Percentiles rank a stretch among this genome's conserved stretches.
phyloP scores from a whole-genome alignment of 1,140 invertebrate species.

The Acromyrmex charruanus region DNA sequence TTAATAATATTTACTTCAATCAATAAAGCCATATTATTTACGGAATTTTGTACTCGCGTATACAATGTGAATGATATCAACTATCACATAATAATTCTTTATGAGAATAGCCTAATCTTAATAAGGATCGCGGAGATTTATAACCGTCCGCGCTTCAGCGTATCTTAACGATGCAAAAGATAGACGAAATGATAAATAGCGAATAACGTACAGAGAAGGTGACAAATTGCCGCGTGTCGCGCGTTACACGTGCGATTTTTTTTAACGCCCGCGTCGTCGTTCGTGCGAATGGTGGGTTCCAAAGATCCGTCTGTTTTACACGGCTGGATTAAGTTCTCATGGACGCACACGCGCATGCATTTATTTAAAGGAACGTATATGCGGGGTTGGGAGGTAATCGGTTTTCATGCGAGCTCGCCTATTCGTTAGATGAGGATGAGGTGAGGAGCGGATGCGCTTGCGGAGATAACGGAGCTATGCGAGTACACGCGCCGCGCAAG shows the following conservation, averaged over 20 bases:
- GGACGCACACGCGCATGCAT: neutral
- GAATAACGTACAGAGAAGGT: constrained; percentile 40
- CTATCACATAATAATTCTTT: constrained; percentile 13
- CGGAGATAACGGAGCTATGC: constrained; percentile 72
- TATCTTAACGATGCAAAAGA: constrained; percentile 53
- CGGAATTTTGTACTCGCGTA: constrained; percentile 5
- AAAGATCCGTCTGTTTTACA: constrained; percentile 22
- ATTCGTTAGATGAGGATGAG: constrained; percentile 57
- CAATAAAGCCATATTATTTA: neutral
- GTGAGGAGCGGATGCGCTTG: constrained; percentile 57
- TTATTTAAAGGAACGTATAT: constrained; percentile 17
- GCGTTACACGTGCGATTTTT: constrained; percentile 25
- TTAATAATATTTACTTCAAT: constrained; percentile 10
- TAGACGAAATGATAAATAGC: constrained; percentile 50
- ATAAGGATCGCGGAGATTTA: constrained; percentile 57
- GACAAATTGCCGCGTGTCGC: constrained; percentile 47
- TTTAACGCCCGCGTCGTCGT: constrained; percentile 3
- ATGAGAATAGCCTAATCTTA: constrained; percentile 54
- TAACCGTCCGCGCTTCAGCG: constrained; percentile 29
- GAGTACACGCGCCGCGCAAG: constrained; percentile 27
- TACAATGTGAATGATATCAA: constrained; percentile 28
- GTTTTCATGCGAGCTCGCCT: constrained; percentile 53
- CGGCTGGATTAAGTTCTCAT: constrained; percentile 33
- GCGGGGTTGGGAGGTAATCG: constrained; percentile 52
- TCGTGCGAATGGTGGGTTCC: neutral